These are phyloP conservation scores for Cirrhinus molitorella DNA, from an alignment of 2,797 vertebrate genomes.

Conservation along the genomic window DNA sequence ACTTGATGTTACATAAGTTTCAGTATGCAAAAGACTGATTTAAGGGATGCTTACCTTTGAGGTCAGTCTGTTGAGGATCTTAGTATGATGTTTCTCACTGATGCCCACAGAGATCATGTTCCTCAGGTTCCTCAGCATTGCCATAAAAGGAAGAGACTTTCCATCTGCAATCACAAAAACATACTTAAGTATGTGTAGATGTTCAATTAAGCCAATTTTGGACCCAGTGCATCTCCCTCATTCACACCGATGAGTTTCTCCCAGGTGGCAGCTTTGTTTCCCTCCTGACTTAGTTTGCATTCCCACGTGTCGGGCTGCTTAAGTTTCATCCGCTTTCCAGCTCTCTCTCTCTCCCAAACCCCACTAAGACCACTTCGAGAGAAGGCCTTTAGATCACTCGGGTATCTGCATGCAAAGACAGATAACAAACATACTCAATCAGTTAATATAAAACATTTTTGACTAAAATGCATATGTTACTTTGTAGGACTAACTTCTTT, in stretches of 20 bases:
- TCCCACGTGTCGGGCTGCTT: constrained; percentile 86
- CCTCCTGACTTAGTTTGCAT: constrained; percentile 78
- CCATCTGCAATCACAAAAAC: constrained; percentile 73
- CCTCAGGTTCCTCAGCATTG: constrained; percentile 90
- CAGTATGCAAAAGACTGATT: neutral
- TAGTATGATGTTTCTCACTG: constrained; percentile 82
- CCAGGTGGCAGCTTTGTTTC: constrained; percentile 86
- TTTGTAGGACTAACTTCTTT: constrained; percentile 75
- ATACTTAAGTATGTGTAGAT: constrained; percentile 47
- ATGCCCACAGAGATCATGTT: constrained; percentile 85
- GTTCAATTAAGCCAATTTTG: neutral
- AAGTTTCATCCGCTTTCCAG: constrained; percentile 86
- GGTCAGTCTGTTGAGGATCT: constrained; percentile 80
- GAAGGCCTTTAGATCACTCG: constrained; percentile 78
- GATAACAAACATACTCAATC: neutral
- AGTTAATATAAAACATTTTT: neutral
- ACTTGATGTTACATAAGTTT: neutral
- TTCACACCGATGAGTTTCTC: constrained; percentile 86
- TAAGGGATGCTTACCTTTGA: constrained; percentile 72
- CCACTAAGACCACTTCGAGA: constrained; percentile 84
- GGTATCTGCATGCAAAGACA: constrained; percentile 78
- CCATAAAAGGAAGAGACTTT: constrained; percentile 89
- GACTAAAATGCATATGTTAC: neutral
- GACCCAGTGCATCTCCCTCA: neutral
- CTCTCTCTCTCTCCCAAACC: constrained; percentile 81